These are phyloP conservation scores for Silurus meridionalis DNA, from an alignment of 2,113 vertebrate species.

Conservation along the genomic window DNA sequence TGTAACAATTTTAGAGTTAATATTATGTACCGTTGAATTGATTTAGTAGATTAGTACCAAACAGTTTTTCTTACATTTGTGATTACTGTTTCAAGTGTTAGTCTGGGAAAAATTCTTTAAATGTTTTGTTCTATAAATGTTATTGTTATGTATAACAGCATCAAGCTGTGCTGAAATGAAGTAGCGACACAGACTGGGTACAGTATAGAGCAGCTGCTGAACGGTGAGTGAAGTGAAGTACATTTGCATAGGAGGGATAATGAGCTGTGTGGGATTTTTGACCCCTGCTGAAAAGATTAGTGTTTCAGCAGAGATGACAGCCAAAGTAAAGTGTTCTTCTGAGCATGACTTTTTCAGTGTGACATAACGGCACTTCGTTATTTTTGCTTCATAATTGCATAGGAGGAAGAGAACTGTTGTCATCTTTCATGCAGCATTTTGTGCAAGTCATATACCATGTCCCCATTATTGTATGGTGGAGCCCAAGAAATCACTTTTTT, in stretches of 20 bases:
- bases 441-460: background rate
- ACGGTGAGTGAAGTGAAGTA: constrained; percentile 26
- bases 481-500: no score
- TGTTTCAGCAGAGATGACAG: constrained; percentile 22
- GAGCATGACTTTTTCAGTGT: background rate
- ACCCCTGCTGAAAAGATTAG: constrained; percentile 27
- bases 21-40: constrained; percentile 46
- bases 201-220: constrained; percentile 35
- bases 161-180: constrained; percentile 13
- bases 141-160: constrained; percentile 32
- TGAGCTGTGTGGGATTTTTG: constrained; percentile 17
- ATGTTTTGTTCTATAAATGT: constrained; percentile 2
- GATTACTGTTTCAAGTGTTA: background rate
- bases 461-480: background rate
- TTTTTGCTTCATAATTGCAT: constrained; percentile 9
- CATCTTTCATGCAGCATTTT: background rate
- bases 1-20: constrained; percentile 39
- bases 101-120: background rate
- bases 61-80: constrained; percentile 45
- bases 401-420: background rate
- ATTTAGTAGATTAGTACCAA: constrained; percentile 32
- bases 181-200: constrained; percentile 22
- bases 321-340: constrained; percentile 31
- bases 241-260: constrained; percentile 37
- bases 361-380: constrained; percentile 11